Base-by-base conservation (phyloP, 1,140 invertebrate species). In the Anadara kagoshimensis region DNA sequence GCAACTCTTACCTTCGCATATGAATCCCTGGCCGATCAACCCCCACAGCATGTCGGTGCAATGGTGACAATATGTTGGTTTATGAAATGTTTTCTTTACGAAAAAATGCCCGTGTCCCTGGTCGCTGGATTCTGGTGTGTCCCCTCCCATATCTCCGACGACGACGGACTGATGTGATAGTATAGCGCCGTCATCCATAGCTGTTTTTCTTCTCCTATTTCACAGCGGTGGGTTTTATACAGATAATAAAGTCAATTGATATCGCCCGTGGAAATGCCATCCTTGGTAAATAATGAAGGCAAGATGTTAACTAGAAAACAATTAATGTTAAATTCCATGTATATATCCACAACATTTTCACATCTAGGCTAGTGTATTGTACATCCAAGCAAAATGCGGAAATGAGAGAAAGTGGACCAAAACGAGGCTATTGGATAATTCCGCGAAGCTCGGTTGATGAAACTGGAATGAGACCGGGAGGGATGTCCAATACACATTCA, bases 21-120 rank as follows among this genome's bases (percentile, higher is more conserved):
- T 96, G 92, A 96, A 98, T 90, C 98, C 98, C 92, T 98, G 97
- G 90, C 97, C 96, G 89, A 99, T 97, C 90, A 99, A 94, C 87
- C 98, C 98, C 98, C 98, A 99, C 81, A 99, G 93, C 93, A 99
- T 95, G 91, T 99, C 98, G 85, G 96, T 97, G 93, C 98, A 99
- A 92, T 98, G 97, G 92, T 99, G 98, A 92, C 98, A 99, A 92
- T 98, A 99, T 84, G 96, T 98, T 87, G 97, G 98, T 92, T 99
- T 99, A 92, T 99, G 98, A 93, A 99, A 99, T 90, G 97, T 99
- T 92, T 99, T 99, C 93, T 99, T 99, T 90, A 94, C 93, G 93
- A 99, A 99, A 92, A 94, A 97, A 93, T 99, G 98, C 86, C 97
- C 96, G 92, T 96, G 95, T 20, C 85, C 86, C 20, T 73, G 74